Evolutionary conservation across 2,888 invertebrate genomes (phyloP).

Genomic region (Chydorus sphaericus): DNA sequence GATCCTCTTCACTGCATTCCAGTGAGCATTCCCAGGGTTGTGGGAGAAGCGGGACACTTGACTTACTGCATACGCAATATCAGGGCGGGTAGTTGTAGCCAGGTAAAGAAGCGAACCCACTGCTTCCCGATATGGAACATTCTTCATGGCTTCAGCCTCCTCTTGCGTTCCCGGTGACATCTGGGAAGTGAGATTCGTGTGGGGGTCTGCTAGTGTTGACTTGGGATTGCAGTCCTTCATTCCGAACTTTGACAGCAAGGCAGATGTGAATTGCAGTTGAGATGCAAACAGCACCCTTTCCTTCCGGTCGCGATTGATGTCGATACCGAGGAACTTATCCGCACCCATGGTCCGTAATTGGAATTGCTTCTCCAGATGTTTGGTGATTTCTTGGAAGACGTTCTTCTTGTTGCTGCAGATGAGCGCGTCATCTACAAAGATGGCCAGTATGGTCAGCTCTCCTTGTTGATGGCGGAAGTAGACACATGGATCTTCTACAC

Average conservation of each 20-base stretch:
- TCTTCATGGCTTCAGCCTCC: background rate
- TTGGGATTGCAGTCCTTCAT: background rate
- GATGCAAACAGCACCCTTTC: background rate
- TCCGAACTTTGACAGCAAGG: background rate
- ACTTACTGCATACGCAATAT: constrained; percentile 4
- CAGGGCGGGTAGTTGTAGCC: background rate
- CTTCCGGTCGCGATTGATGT: background rate
- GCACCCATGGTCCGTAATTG: background rate
- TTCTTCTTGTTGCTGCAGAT: background rate
- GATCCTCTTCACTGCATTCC: constrained; percentile 1
- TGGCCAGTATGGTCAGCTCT: background rate
- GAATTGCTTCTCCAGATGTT: background rate
- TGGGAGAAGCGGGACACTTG: background rate
- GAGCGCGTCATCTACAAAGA: background rate
- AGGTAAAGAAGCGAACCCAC: background rate
- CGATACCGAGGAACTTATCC: background rate
- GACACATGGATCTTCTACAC: background rate
- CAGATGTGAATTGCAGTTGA: background rate
- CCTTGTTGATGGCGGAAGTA: constrained; percentile 14
- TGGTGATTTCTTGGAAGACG: background rate
- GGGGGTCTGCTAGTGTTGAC: background rate
- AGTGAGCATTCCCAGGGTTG: background rate
- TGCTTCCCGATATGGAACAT: background rate
- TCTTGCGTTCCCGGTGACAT: background rate
- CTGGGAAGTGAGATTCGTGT: background rate